A percentile compares a stretch with the other conserved stretches of the same genome.
phyloP scores from a whole-genome alignment of 2,113 vertebrate genomes.

The Gobiocypris rarus region DNA sequence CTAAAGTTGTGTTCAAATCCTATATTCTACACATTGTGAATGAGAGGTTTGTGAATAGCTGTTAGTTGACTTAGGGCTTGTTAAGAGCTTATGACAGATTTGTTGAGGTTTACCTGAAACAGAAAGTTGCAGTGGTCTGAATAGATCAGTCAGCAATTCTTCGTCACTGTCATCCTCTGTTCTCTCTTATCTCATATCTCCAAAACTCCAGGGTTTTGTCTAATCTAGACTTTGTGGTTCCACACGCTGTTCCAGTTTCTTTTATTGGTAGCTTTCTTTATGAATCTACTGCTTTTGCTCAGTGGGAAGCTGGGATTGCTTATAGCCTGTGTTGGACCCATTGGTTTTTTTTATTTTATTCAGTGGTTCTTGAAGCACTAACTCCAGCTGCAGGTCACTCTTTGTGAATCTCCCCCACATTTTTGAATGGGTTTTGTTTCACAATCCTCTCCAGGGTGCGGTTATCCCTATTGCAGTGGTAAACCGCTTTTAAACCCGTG shows the following conservation, averaged over 20 bases:
- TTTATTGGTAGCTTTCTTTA: background rate
- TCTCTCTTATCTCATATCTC: background rate
- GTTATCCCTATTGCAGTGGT: too few species aligned
- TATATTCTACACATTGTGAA: conserved; percentile 40
- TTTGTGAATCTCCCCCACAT: too few species aligned
- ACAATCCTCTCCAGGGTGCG: too few species aligned
- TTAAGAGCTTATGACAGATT: conserved; percentile 75
- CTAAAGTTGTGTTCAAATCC: background rate
- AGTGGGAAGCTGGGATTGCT: background rate
- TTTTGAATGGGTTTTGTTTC: too few species aligned
- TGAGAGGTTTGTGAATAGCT: conserved; percentile 48
- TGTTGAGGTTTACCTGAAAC: conserved; percentile 74
- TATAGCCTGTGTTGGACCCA: background rate
- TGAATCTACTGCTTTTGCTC: background rate
- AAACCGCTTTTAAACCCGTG: too few species aligned
- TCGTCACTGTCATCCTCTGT: background rate
- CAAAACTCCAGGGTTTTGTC: background rate
- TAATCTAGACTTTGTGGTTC: background rate
- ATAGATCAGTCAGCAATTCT: conserved; percentile 63
- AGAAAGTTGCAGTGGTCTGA: conserved; percentile 68
- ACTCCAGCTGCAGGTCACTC: too few species aligned
- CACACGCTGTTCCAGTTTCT: background rate
- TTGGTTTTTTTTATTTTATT: too few species aligned
- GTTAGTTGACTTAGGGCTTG: conserved; percentile 58
- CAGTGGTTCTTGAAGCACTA: too few species aligned